Conservation (phyloP, 2,797 vertebrate species). For the Schizopygopsis malacanthus region DNA sequence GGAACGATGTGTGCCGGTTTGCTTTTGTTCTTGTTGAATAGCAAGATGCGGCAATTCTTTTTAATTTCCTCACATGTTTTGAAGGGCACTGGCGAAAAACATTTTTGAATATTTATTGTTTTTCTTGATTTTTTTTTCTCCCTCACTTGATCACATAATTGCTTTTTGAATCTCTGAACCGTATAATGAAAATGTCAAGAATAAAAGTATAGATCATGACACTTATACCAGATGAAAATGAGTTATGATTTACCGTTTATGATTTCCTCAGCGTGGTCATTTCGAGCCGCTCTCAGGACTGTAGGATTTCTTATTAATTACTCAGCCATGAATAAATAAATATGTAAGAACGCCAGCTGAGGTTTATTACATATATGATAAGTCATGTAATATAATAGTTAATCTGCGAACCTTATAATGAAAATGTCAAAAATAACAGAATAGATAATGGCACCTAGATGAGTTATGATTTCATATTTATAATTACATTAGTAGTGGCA, state of each 20-base stretch:
- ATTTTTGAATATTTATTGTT: slow-evolving; percentile 45
- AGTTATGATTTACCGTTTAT: slow-evolving; percentile 20
- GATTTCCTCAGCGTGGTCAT: not conserved
- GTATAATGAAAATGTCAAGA: slow-evolving; percentile 36
- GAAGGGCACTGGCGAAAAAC: slow-evolving; percentile 33
- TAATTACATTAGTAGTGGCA: not conserved
- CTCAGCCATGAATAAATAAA: slow-evolving; percentile 14
- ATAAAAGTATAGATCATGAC: slow-evolving; percentile 33
- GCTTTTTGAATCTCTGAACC: slow-evolving; percentile 43
- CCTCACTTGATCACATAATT: slow-evolving; percentile 34
- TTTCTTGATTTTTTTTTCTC: not conserved
- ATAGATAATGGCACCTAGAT: slow-evolving; percentile 4
- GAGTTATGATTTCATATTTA: slow-evolving; percentile 10
- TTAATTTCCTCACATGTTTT: slow-evolving; percentile 32
- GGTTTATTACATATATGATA: not conserved
- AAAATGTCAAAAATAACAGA: slow-evolving; percentile 19
- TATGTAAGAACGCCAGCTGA: not conserved
- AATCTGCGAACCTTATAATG: not conserved
- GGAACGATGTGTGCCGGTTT: slow-evolving; percentile 41
- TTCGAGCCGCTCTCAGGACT: not conserved
- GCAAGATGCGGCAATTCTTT: slow-evolving; percentile 42
- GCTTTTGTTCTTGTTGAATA: slow-evolving; percentile 60
- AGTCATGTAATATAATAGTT: not conserved
- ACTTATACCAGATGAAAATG: slow-evolving; percentile 25
- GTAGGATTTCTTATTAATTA: slow-evolving; percentile 17